These are phyloP conservation scores for Leucozona laternaria DNA, from an alignment of 2,888 invertebrate species.

Conservation along the genomic window DNA sequence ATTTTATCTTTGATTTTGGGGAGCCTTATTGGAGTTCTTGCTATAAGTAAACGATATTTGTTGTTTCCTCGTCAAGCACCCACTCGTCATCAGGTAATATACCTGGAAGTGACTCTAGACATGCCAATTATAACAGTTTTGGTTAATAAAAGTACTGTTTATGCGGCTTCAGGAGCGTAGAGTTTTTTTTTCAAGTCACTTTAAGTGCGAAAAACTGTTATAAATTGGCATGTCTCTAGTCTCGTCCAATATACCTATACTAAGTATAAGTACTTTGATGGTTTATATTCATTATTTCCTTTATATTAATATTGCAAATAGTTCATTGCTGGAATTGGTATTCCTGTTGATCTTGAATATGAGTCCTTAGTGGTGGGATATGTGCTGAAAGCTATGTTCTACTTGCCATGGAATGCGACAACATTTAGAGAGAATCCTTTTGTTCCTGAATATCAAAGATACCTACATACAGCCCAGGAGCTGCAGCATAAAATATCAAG, in stretches of 20 bases:
- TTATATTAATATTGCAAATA: constrained; percentile 43
- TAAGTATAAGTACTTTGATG: not conserved
- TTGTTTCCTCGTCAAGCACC: constrained; percentile 81
- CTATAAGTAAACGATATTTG: constrained; percentile 78
- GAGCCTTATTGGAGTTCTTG: constrained; percentile 2
- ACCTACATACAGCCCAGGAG: constrained; percentile 25
- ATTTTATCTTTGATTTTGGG: not conserved
- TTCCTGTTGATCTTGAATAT: constrained; percentile 80
- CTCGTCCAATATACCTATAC: no score
- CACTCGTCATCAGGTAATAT: constrained; percentile 79
- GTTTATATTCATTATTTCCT: not conserved
- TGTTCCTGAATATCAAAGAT: constrained; percentile 79
- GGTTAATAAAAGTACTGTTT: no score
- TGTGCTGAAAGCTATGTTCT: constrained; percentile 79
- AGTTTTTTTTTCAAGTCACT: no score
- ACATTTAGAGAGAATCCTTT: constrained; percentile 80
- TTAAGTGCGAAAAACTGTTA: no score
- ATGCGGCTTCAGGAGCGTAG: no score
- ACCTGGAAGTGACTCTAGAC: no score
- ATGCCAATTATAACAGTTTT: no score
- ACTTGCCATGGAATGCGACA: constrained; percentile 79
- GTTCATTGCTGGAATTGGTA: constrained; percentile 81
- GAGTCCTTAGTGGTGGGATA: constrained; percentile 80
- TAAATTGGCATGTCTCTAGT: no score
- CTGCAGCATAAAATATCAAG: constrained; percentile 50